These are phyloP conservation scores for Bombus ignitus DNA, from an alignment of 1,140 invertebrate genomes.

Conservation along the genomic window DNA sequence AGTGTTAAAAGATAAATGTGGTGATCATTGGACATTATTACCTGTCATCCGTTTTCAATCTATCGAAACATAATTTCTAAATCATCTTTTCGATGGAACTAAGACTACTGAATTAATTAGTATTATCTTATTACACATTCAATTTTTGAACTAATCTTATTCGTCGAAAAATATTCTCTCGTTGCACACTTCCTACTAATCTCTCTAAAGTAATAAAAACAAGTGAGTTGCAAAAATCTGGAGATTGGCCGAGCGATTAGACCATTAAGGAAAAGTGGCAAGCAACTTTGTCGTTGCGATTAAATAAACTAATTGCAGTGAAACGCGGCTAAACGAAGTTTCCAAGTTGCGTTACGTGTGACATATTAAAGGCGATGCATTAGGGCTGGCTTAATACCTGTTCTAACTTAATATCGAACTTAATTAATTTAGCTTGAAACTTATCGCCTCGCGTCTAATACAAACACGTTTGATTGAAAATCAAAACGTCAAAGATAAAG, in stretches of 20 bases:
- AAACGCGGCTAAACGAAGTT: slow-evolving; percentile 18
- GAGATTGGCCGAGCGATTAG: not conserved
- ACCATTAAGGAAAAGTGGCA: not conserved
- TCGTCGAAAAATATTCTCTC: not conserved
- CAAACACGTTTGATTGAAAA: not conserved
- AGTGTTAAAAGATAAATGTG: no score
- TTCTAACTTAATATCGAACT: slow-evolving; percentile 3
- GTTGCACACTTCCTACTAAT: not conserved
- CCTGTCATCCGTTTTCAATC: no score
- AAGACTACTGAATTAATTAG: no score
- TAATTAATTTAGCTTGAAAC: slow-evolving; percentile 17
- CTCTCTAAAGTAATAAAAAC: not conserved
- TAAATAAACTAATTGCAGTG: slow-evolving; percentile 41
- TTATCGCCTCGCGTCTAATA: not conserved
- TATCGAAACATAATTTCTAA: no score
- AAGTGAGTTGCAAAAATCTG: not conserved
- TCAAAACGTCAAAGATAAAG: not conserved
- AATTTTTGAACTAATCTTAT: no score
- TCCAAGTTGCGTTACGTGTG: slow-evolving; percentile 29
- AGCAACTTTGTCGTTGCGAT: slow-evolving; percentile 18
- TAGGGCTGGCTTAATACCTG: slow-evolving; percentile 4
- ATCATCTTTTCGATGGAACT: no score
- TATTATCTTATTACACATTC: no score
- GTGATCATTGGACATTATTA: no score
- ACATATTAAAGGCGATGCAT: slow-evolving; percentile 38